Conservation (phyloP, 2,797 vertebrate genomes). For the Phoeniculus purpureus region DNA sequence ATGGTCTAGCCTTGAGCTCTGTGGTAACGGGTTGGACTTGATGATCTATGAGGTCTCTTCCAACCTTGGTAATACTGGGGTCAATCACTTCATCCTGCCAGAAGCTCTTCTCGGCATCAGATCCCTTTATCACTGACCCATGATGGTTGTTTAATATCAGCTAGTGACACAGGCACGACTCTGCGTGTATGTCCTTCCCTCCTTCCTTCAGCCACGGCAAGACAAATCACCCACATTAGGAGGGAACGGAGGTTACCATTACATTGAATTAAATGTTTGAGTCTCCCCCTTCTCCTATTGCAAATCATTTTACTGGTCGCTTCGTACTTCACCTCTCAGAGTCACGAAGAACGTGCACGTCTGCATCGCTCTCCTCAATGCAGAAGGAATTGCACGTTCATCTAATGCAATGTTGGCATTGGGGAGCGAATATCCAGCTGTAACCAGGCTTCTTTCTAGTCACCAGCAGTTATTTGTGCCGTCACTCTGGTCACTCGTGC, state of each 20-base stretch:
- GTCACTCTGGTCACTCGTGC: constrained; percentile 7
- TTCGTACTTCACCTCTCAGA: not conserved
- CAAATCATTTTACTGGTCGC: constrained; percentile 50
- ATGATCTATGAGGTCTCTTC: no score
- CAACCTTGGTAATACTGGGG: no score
- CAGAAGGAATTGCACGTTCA: constrained; percentile 29
- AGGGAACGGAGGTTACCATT: constrained; percentile 33
- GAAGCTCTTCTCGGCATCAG: not conserved
- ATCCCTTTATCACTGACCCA: not conserved
- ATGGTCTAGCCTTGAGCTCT: no score
- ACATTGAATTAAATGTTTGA: constrained; percentile 41
- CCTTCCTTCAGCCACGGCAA: not conserved
- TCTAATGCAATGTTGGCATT: constrained; percentile 42
- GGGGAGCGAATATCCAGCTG: not conserved
- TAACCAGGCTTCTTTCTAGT: constrained; percentile 21
- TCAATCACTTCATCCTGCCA: not conserved
- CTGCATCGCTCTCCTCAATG: not conserved
- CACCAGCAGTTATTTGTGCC: not conserved
- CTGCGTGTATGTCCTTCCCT: not conserved
- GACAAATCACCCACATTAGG: constrained; percentile 30
- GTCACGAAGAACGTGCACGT: not conserved
- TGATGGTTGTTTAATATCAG: not conserved
- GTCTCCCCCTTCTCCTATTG: constrained; percentile 28
- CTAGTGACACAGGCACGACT: not conserved
- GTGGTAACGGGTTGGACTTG: no score